Percentiles rank a stretch among this genome's conserved stretches.
Evolutionary conservation across 2,888 invertebrate species (phyloP).

Genomic region (Polymixis lichenea): DNA sequence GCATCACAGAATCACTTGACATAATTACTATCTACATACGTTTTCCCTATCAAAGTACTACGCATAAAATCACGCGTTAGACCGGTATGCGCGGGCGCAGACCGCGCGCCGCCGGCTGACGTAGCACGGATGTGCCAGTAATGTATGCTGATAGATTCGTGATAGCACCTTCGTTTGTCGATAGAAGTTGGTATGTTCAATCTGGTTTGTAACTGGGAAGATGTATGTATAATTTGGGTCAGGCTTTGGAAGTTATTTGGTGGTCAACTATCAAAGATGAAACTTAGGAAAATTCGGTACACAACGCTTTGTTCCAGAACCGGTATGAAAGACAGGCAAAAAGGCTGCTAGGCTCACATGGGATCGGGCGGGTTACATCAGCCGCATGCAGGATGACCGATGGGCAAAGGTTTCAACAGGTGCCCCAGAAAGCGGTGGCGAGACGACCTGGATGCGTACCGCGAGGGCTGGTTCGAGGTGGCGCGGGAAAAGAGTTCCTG

Average conservation of each 20-base stretch:
- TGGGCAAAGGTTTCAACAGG: no score
- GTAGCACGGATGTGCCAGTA: conserved; percentile 51
- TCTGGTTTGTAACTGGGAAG: neutral
- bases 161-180: conserved; percentile 12
- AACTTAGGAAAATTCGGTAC: no score
- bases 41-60: conserved; percentile 58
- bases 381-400: no score
- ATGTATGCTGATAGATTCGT: conserved; percentile 54
- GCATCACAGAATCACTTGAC: conserved; percentile 50
- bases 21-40: conserved; percentile 47
- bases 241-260: neutral
- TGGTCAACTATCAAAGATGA: no score
- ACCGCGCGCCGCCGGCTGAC: conserved; percentile 57
- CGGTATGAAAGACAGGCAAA: no score
- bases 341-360: no score
- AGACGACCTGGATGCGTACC: no score
- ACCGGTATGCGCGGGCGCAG: conserved; percentile 56
- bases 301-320: no score
- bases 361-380: no score
- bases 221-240: neutral
- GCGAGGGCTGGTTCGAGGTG: no score
- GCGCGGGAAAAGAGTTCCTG: no score
- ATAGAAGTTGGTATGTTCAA: neutral
- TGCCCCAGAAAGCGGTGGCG: no score
- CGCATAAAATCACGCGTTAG: conserved; percentile 53